Evolutionary conservation across 2,888 invertebrate genomes (phyloP), one percentile per base, ranked within the genome.

Genomic region (Dryadula phaetusa): DNA sequence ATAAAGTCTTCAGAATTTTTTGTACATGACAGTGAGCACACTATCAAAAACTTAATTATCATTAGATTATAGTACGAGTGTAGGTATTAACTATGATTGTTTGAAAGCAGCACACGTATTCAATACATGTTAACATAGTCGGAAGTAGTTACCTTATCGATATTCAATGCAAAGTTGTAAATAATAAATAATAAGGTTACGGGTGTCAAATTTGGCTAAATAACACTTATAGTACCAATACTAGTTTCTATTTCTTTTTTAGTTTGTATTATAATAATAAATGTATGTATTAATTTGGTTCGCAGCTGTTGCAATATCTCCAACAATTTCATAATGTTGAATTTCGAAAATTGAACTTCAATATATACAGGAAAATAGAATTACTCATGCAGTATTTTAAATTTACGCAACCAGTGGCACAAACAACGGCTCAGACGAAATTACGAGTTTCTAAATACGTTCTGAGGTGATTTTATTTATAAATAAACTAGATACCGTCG

Each of bases 401-500:
- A 72, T 69, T 69, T 70, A 72, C 67, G 67, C 56, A 60, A 65
- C 63, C 65, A 75, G 69, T 67, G 68, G 71, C 73, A 78, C 77
- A 79, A 76, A 77, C 76, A 76, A 75, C 71, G 28, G 74, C 76
- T 78, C 80, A 83, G 83, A 85, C 82, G 76, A 80, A 80, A 80
- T 84, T 80, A 82, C 78, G 80, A 79, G 82, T 81, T 79, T 82
- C 83, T 81, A 85, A 84, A 85, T 80, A 75, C 76, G 82, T 81
- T 82, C 78, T 79, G 67, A 76, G 82, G 79, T 80, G 84, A 82
- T 85, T 83, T 83, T 79, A 78, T 82, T 87, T 87, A 86, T 82
- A 86, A 89, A 90, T 88, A 90, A 79, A 80, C 72, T 82, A 75
- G 79, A 74, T 81, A 82, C 80, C 81, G 82, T 82, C 87, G 85